Conservation (phyloP, 2,888 invertebrate genomes). For the Branchinecta sandiegonensis region DNA sequence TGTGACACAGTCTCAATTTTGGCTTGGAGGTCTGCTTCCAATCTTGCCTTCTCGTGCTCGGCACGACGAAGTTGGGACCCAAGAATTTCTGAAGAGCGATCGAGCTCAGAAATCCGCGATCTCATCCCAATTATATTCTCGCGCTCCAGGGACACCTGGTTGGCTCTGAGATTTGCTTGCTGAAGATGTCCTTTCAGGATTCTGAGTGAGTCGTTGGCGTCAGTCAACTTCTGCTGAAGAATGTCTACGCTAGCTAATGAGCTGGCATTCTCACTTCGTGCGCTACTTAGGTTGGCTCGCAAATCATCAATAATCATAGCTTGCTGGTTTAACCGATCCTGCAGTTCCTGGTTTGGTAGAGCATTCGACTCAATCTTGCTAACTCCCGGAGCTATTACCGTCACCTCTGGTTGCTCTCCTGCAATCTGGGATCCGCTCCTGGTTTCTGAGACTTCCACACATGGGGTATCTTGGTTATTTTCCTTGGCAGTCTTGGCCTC, state of each 20-base stretch:
- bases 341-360: neutral
- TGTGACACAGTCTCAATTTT: neutral
- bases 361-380: neutral
- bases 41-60: slow-evolving; percentile 14
- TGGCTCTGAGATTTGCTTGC: neutral
- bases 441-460: too few species aligned
- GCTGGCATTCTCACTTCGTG: neutral
- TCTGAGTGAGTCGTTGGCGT: neutral
- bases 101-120: slow-evolving; percentile 8
- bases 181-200: neutral
- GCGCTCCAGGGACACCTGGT: neutral
- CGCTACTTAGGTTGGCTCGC: neutral
- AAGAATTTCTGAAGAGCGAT: slow-evolving; percentile 12
- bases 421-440: neutral
- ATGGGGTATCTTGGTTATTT: too few species aligned
- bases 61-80: slow-evolving; percentile 1
- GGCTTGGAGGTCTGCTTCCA: neutral
- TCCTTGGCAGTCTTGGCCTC: too few species aligned
- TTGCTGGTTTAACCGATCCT: neutral
- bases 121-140: slow-evolving; percentile 11
- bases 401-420: neutral
- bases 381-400: neutral
- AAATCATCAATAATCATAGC: too few species aligned
- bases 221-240: slow-evolving; percentile 2
- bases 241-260: neutral